Conservation (phyloP, 2,797 vertebrate species). For the Thaleichthys pacificus region DNA sequence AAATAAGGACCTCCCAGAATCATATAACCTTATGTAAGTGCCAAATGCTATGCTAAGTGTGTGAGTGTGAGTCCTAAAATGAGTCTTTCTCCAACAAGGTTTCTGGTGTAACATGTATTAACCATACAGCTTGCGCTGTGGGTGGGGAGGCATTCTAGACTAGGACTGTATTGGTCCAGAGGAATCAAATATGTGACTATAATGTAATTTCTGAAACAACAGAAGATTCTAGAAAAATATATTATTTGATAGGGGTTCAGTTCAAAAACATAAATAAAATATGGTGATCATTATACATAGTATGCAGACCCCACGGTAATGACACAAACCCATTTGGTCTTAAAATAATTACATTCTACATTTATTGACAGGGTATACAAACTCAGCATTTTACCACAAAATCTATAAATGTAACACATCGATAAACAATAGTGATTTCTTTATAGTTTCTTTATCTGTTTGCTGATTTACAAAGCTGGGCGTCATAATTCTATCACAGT, state of each 20-base stretch:
- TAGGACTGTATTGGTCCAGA: constrained; percentile 28
- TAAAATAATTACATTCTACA: no score
- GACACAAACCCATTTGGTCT: no score
- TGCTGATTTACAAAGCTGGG: constrained; percentile 14
- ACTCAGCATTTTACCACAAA: no score
- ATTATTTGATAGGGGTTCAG: background rate
- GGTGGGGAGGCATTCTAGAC: constrained; percentile 17
- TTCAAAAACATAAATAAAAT: background rate
- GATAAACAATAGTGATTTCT: no score
- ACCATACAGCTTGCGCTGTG: constrained; percentile 35
- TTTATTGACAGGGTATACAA: no score
- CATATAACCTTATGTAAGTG: no score
- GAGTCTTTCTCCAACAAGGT: constrained; percentile 55
- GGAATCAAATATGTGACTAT: background rate
- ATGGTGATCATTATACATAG: background rate
- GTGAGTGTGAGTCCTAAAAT: constrained; percentile 64
- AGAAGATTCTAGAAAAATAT: no score
- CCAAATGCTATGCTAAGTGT: constrained; percentile 56
- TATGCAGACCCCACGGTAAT: no score
- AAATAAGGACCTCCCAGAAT: no score
- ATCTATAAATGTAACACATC: no score
- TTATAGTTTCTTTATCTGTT: constrained; percentile 1
- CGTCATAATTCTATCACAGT: constrained; percentile 25
- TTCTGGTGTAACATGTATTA: constrained; percentile 54
- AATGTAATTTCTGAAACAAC: background rate